These are phyloP conservation scores for Rhagoletis zephyria DNA, from an alignment of 1,140 invertebrate species.

Conservation along the genomic window DNA sequence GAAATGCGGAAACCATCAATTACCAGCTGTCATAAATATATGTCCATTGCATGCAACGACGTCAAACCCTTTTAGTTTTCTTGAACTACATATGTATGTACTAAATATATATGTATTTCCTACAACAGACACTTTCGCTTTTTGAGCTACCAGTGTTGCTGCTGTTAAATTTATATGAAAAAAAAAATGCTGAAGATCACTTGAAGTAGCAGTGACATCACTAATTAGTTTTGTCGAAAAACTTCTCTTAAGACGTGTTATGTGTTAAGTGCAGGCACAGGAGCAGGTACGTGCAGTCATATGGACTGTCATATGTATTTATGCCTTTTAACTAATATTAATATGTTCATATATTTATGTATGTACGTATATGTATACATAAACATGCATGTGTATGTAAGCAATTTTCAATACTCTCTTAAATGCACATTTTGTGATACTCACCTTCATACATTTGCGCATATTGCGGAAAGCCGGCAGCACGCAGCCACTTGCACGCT, in stretches of 20 bases:
- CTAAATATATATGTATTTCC: no score
- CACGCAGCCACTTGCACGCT: conserved; percentile 94
- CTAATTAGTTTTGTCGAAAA: no score
- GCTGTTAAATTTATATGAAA: no score
- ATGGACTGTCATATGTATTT: no score
- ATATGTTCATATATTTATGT: not conserved
- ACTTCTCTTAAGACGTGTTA: no score
- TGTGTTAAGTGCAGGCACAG: no score
- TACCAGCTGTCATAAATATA: conserved; percentile 42
- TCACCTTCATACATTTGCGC: conserved; percentile 98
- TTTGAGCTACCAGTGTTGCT: not conserved
- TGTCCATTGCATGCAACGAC: no score
- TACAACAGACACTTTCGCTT: not conserved
- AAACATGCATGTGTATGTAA: not conserved
- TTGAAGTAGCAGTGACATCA: no score
- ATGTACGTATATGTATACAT: not conserved
- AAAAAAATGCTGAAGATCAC: no score
- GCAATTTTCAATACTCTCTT: no score
- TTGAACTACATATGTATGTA: not conserved
- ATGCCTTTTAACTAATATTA: no score
- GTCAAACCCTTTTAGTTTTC: not conserved
- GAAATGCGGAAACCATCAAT: conserved; percentile 42
- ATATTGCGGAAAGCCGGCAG: conserved; percentile 96
- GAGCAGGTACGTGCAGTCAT: no score
- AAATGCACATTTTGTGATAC: conserved; percentile 61